phyloP scores from a whole-genome alignment of 1,140 invertebrate species.

The Caenorhabditis remanei region DNA sequence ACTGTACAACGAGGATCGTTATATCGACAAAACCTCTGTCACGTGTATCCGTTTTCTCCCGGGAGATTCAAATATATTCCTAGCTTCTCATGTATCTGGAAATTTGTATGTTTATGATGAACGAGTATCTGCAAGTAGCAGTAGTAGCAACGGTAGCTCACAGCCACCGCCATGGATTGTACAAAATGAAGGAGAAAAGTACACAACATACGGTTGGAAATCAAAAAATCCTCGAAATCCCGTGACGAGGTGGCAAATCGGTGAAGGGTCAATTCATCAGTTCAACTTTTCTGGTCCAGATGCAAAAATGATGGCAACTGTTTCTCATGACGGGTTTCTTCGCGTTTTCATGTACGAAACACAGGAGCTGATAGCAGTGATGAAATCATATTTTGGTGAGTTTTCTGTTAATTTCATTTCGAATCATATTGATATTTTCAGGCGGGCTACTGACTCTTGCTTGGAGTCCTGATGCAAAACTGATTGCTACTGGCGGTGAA shows the following conservation, averaged over 20 bases:
- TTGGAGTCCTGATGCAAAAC: constrained; percentile 96
- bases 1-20: constrained; percentile 97
- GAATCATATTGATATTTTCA: background rate
- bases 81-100: constrained; percentile 94
- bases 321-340: constrained; percentile 92
- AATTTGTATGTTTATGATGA: constrained; percentile 97
- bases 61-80: constrained; percentile 90
- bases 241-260: constrained; percentile 87
- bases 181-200: constrained; percentile 84
- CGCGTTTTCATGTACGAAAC: constrained; percentile 96
- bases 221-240: constrained; percentile 96
- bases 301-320: constrained; percentile 90
- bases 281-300: constrained; percentile 93
- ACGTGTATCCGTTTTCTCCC: constrained; percentile 99
- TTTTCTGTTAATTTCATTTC: background rate
- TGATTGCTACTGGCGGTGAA: constrained; percentile 95
- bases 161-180: background rate
- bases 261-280: constrained; percentile 91
- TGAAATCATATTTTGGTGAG: constrained; percentile 83
- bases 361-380: constrained; percentile 90
- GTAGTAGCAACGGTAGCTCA: background rate
- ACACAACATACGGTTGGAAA: constrained; percentile 93
- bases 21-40: constrained; percentile 97
- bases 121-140: constrained; percentile 82
- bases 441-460: constrained; percentile 93